Base-by-base conservation (phyloP, 2,797 vertebrate species). In the Characodon lateralis region DNA sequence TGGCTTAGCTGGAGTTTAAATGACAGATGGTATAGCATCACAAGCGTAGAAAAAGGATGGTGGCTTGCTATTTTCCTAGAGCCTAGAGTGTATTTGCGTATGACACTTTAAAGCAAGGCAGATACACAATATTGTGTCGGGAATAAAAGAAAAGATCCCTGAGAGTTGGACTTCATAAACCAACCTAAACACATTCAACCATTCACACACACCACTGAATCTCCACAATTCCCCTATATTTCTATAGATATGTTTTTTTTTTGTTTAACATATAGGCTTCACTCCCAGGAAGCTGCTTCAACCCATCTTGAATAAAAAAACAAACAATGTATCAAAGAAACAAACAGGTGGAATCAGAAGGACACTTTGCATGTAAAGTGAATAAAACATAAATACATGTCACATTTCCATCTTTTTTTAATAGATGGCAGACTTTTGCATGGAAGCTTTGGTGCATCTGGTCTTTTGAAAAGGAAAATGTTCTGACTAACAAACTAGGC, bases 141-240 rank as follows among this genome's bases (percentile, higher is more conserved):
- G 10, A 50, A 50, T 50, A 50, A 13, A 14, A 16, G 48, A 53
- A 82, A 77, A 58, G 81, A 86, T 79, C 84, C 79, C 80, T 82
- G 63, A 82, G 53, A 72, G 72, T 50, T 71, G 71, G 71, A 74
- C 48, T 56, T 28, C 71, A 28, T 50, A 2, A 8, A 50, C 48
- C 48, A 13, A 50, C 10, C 48, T 59, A 72, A 72, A 24, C 66
- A 28, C 72, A 35, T 63, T 51, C 77, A 80, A 13, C 48, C 48
- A 50, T 50, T 69, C 65, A 58, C 75, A 72, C 12, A 66, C 61
- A 65, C 26, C 59, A 79, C 3, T 78, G 31, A 75, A 78, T 61
- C 43, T 13, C n/a, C n/a, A 26, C 24, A 48, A 72, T 72, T 72
- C 16, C 59, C 35, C 72, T 61, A 63, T 26, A 73, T 69, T 71